Conservation (phyloP, 2,113 vertebrate species). For the Phyllopteryx taeniolatus region DNA sequence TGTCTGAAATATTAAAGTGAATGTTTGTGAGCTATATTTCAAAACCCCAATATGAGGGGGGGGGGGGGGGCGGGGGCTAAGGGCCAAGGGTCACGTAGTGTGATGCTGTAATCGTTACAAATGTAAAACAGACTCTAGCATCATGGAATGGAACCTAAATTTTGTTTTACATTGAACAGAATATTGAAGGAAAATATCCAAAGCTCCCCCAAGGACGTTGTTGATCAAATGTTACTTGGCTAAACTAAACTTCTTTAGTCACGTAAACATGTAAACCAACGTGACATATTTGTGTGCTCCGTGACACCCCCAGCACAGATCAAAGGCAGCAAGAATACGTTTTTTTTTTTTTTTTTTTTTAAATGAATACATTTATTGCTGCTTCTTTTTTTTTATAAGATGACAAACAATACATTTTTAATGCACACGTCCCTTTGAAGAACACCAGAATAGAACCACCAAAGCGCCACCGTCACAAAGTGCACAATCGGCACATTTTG, state of each 20-base stretch:
- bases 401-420: slow-evolving; percentile 47
- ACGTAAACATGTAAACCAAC: background rate
- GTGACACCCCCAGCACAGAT: background rate
- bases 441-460: slow-evolving; percentile 35
- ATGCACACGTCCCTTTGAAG: slow-evolving; percentile 31
- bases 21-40: no score
- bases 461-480: slow-evolving; percentile 30
- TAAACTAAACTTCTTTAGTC: background rate
- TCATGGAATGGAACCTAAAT: background rate
- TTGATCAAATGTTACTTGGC: background rate
- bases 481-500: slow-evolving; percentile 46
- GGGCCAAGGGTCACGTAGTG: no score
- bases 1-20: no score
- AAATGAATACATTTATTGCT: slow-evolving; percentile 5
- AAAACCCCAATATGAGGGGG: no score
- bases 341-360: background rate
- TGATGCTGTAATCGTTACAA: background rate
- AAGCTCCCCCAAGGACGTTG: background rate
- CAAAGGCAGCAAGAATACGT: background rate
- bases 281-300: slow-evolving; percentile 5
- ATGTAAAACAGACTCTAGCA: background rate
- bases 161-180: background rate
- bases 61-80: no score
- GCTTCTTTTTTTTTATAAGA: background rate
- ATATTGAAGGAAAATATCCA: background rate